Conservation (phyloP, 2,797 vertebrate species). For the Falco rusticolus region DNA sequence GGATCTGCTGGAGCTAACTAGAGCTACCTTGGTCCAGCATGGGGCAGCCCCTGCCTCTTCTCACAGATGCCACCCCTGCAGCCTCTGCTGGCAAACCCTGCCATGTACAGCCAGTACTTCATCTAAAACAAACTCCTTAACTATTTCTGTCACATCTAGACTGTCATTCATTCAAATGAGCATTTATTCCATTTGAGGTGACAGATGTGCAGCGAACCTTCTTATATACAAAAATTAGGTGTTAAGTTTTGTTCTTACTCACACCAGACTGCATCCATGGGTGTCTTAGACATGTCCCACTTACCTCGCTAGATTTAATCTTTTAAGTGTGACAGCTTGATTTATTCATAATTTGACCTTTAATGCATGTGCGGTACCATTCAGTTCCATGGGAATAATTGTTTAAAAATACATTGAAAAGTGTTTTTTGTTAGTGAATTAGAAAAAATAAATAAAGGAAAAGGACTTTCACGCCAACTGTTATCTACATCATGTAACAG, state of each 20-base stretch:
- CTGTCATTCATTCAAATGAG: background rate
- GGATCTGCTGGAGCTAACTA: background rate
- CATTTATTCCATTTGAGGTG: background rate
- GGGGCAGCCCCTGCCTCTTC: background rate
- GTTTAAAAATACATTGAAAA: conserved; percentile 1
- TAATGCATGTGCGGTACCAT: background rate
- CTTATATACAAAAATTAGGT: background rate
- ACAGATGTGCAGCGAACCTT: background rate
- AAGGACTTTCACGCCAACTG: background rate
- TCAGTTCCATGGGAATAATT: background rate
- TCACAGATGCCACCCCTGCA: background rate
- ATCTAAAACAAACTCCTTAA: background rate
- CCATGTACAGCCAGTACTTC: background rate
- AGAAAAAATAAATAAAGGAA: conserved; percentile 32
- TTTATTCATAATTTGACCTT: background rate
- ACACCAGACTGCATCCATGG: background rate
- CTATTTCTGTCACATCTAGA: background rate
- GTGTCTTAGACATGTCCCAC: background rate
- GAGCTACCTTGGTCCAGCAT: background rate
- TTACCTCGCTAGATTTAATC: background rate
- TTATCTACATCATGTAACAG: background rate
- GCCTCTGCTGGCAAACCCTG: background rate
- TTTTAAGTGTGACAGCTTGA: background rate
- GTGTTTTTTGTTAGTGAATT: background rate
- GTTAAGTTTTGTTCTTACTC: background rate